Evolutionary conservation across 2,888 invertebrate genomes (phyloP), one percentile per base, ranked within the genome.

Genomic region (Agrotis clavis): DNA sequence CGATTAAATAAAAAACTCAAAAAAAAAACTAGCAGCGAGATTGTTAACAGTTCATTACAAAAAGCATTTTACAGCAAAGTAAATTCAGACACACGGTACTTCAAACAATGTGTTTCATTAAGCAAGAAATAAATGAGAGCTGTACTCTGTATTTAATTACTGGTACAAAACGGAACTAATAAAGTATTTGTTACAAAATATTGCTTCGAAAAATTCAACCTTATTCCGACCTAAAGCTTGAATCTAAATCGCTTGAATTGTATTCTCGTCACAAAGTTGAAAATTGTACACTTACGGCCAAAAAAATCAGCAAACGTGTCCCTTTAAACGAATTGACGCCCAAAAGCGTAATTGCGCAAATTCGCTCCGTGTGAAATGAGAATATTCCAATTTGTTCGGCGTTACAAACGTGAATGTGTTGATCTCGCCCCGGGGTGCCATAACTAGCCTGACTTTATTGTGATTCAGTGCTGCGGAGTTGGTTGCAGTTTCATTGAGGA

Each of bases 391-490:
- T 84, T 84, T 83, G 75, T 83, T 81, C 71, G 64, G 64, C 70
- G 77, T 85, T 83, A 83, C 81, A 67, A 74, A 77, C 75, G 72
- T 66, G 73, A 71, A 76, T 80, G 85, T 77, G 82, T 78, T 76
- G 74, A 81, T 81, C 69, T 69, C 79, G 35, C 76, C 84, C 84
- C 18, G 7, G 81, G 72, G 81, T 60, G 77, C 73, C 75, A 71
- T 89, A 81, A 82, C 85, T 73, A 74, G 77, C 51, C 71, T 65
- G 63, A 63, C 73, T 82, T 83, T 87, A 87, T 87, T 85, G 87
- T 86, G 84, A 88, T 86, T 86, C 81, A 79, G 67, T 75, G 73
- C 71, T 77, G 63, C 65, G 21, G 59, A 79, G 71, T 63, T 71
- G 60, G 35, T 65, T 71, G 84, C 75, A 78, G 76, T 73, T 76